Percentiles rank a stretch among this genome's conserved stretches.
These are phyloP conservation scores for Dendronephthya gigantea DNA, from an alignment of 64 coral and sea anemone species.

Conservation along the genomic window DNA sequence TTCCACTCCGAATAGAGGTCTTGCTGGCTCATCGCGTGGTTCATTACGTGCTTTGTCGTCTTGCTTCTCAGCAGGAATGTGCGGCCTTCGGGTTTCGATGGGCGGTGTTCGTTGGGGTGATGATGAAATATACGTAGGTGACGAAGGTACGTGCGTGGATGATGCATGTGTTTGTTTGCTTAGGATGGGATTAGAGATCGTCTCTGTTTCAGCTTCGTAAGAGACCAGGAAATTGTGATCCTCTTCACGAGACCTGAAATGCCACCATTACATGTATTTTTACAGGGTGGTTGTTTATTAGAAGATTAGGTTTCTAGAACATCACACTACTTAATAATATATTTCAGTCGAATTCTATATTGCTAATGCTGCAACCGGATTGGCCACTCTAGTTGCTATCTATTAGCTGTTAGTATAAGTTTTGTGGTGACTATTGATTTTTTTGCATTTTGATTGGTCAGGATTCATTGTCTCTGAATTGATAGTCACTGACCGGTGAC, in stretches of 20 bases:
- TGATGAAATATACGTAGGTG: neutral
- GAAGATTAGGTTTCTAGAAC: too few species aligned
- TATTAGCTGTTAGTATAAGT: too few species aligned
- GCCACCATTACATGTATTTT: neutral
- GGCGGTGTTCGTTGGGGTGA: neutral
- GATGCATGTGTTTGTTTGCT: neutral
- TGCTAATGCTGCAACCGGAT: too few species aligned
- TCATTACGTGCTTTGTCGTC: neutral
- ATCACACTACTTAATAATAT: too few species aligned
- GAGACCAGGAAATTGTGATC: neutral
- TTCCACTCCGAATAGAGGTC: neutral
- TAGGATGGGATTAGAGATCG: neutral
- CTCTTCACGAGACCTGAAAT: neutral
- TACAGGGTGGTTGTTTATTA: too few species aligned
- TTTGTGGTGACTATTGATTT: too few species aligned
- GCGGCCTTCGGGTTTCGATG: neutral
- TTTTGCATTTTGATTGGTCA: too few species aligned
- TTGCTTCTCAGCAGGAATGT: neutral
- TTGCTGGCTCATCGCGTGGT: neutral
- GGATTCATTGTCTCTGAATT: too few species aligned
- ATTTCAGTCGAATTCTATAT: too few species aligned
- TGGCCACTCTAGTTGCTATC: too few species aligned
- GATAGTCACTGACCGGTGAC: too few species aligned
- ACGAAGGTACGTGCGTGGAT: neutral
- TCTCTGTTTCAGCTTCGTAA: neutral